Evolutionary conservation across 2,888 invertebrate species (phyloP), one percentile per base, ranked within the genome.

Genomic region (Catocala nupta): DNA sequence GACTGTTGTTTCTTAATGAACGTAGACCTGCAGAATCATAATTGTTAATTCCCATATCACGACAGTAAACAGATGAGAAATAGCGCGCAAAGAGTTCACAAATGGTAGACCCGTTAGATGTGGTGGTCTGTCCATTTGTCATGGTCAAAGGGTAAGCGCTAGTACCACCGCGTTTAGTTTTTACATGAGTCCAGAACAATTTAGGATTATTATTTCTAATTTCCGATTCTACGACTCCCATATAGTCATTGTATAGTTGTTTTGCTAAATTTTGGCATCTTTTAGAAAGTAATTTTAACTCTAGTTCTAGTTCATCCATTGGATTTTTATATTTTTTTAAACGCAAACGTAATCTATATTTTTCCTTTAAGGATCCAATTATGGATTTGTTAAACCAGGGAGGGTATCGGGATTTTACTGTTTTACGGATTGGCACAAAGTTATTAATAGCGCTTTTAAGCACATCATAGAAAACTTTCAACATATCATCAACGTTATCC

Each of bases 241-340:
- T 39, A 25, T 56, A 56, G 16, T 16, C 42, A 7, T 16, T 39
- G 25, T 56, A 56, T 36, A 56, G 39, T 3, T 36, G 36, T 42
- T 49, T 56, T 10, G 55, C 12, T 33, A 51, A 33, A 5, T 36
- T 25, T 49, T 48, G 12, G 25, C 51, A 51, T 51, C 51, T 51
- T 51, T 51, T 51, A 11, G n/a, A 7, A 6, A 51, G 9, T 36
- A 51, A 34, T 11, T 36, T 34, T 5, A 51, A 12, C 13, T 56
- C 55, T 34, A 56, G 2, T 10, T 56, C 55, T 34, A 56, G 2
- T 10, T 42, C 8, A 42, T 56, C 55, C 36, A 36, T 13, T 10
- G 48, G 59, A 10, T 48, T 59, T 59, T 53, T 59, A 9, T 59
- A 52, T 59, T 43, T 52, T 43, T 52, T 52, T 0, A 13, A 59